Base-by-base conservation (phyloP, 1,140 invertebrate genomes). In the Holotrichia oblita region DNA sequence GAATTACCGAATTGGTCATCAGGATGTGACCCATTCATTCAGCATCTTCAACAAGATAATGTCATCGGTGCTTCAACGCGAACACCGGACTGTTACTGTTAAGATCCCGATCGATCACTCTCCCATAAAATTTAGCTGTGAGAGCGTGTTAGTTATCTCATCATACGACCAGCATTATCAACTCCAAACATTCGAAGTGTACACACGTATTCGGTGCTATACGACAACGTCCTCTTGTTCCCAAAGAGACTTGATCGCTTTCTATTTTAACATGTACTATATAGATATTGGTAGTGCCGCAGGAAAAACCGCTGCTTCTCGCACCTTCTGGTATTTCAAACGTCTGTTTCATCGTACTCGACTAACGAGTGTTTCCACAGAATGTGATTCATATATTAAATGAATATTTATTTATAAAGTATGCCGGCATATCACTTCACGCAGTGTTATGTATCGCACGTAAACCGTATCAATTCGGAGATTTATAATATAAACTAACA, bases 91-190 rank as follows among this genome's bases (percentile, higher is more conserved):
- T 69, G 61, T 27, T 34, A 34, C 2, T 34, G 27, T 34, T 34
- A 20, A 69, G 8, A 27, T 34, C 8, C 1, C 27, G 27, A 34
- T 34, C 27, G 61, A 69, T 69, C 10, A 55, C 48, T 55, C 48
- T 55, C 48, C 48, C 61, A 69, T 22, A 27, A 3, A 48, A 48
- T 48, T 10, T 69, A 69, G 27, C 22, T 69, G 27, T 22, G 22
- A 22, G 61, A 69, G 61, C 61, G 14, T 17, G 14, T 6, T 17
- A 69, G 61, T 69, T 69, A 69, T 69, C 61, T 69, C 22, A 69
- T 69, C 61, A 27, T 69, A 22, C 61, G 61, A 69, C n/a, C 48
- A 27, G 27, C 61, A 69, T 24, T 69, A 69, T 69, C 61, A 69
- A 69, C 9, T 69, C 24, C 27, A 69, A 69, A 69, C 61, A 69